Evolutionary conservation across 2,797 vertebrate species (phyloP).

Genomic region (Rhynchonycteris naso): DNA sequence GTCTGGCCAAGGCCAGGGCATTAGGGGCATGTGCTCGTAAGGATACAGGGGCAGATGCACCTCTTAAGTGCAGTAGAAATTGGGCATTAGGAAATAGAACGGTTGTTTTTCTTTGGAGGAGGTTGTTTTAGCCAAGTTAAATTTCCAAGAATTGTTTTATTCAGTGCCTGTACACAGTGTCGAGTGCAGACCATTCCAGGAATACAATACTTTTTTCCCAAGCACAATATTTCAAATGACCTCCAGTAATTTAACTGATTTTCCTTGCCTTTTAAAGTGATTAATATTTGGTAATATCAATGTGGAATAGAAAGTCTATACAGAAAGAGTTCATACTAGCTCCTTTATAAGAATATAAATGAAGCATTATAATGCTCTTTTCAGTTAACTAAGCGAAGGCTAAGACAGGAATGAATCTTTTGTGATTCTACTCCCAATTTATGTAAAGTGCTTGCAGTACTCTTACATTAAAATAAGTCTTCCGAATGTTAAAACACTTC

Average conservation of each 20-base stretch:
- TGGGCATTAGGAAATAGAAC: neutral
- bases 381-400: neutral
- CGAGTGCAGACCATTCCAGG: neutral
- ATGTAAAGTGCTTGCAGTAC: neutral
- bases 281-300: constrained; percentile 9
- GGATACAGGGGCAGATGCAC: neutral
- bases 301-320: constrained; percentile 10
- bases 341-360: neutral
- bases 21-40: neutral
- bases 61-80: neutral
- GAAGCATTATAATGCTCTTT: constrained; percentile 9
- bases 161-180: neutral
- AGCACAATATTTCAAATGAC: constrained; percentile 5
- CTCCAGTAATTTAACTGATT: neutral
- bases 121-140: neutral
- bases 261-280: constrained; percentile 1
- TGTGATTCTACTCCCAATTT: neutral
- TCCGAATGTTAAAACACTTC: neutral
- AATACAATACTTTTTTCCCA: neutral
- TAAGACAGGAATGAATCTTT: neutral
- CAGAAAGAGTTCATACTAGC: neutral
- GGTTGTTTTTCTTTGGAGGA: neutral
- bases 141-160: constrained; percentile 17
- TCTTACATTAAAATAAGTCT: constrained; percentile 23
- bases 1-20: neutral